These are phyloP conservation scores for Lepus townsendii DNA, from an alignment of 2,797 vertebrate genomes.

Conservation along the genomic window DNA sequence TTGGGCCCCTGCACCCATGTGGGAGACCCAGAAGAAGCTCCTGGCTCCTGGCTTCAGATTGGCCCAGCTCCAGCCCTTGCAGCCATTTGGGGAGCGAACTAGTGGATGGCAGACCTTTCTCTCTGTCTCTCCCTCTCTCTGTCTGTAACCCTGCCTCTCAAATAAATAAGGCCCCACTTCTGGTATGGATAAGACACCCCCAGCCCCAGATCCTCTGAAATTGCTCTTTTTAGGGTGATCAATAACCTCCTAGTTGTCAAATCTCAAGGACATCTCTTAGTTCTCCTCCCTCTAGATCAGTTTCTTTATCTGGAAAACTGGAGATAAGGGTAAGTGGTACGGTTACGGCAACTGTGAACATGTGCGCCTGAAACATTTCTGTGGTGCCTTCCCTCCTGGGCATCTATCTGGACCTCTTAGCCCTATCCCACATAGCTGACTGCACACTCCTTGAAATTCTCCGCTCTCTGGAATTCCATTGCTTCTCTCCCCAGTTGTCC, in stretches of 20 bases:
- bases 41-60: too few relatives aligned
- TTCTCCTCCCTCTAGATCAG: background rate
- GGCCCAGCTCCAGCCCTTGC: too few relatives aligned
- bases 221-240: background rate
- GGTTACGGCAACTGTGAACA: background rate
- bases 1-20: too few relatives aligned
- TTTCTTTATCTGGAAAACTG: background rate
- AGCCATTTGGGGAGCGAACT: too few relatives aligned
- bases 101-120: too few relatives aligned
- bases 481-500: background rate
- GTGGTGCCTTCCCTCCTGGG: background rate
- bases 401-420: background rate
- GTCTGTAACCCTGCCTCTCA: too few relatives aligned
- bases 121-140: too few relatives aligned
- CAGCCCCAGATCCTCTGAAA: background rate
- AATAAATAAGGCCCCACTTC: background rate
- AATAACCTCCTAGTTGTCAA: background rate
- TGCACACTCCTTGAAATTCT: background rate
- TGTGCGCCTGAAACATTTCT: background rate
- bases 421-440: background rate
- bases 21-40: too few relatives aligned
- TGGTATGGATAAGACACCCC: background rate
- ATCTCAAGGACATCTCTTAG: background rate
- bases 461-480: background rate
- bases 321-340: background rate